These are phyloP conservation scores for Probaryconus sp. DNA, from an alignment of 1,140 invertebrate species.

Conservation along the genomic window DNA sequence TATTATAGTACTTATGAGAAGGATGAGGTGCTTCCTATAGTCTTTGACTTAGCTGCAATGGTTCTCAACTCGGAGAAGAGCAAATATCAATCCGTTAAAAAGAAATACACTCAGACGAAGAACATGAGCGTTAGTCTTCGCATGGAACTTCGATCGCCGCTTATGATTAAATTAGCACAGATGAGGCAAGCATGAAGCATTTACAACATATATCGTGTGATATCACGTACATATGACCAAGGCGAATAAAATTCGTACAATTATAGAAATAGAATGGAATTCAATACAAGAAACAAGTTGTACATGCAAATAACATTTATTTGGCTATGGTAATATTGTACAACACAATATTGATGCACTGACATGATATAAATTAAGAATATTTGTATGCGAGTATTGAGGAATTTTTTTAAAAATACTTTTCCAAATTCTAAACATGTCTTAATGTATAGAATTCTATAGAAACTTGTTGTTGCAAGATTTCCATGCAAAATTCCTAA, in stretches of 20 bases:
- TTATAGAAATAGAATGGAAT: not conserved
- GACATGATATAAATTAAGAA: too few relatives aligned
- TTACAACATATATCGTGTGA: constrained; percentile 27
- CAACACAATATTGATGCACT: too few relatives aligned
- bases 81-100: constrained; percentile 81
- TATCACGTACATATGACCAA: constrained; percentile 6
- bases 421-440: too few relatives aligned
- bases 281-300: too few relatives aligned
- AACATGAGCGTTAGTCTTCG: constrained; percentile 81
- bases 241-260: constrained; percentile 16
- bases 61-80: constrained; percentile 80
- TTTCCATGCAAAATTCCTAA: too few relatives aligned
- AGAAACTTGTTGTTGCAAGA: too few relatives aligned
- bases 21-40: constrained; percentile 80
- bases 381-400: too few relatives aligned
- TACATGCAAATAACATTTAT: too few relatives aligned
- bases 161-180: constrained; percentile 69
- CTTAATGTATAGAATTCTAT: too few relatives aligned
- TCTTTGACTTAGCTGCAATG: constrained; percentile 80
- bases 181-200: constrained; percentile 52
- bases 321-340: too few relatives aligned
- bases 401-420: too few relatives aligned
- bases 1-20: constrained; percentile 82
- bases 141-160: constrained; percentile 78
- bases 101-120: constrained; percentile 81